A percentile compares a stretch with the other conserved stretches of the same genome.
phyloP scores from a whole-genome alignment of 2,888 invertebrate species.

The Tuta absoluta region DNA sequence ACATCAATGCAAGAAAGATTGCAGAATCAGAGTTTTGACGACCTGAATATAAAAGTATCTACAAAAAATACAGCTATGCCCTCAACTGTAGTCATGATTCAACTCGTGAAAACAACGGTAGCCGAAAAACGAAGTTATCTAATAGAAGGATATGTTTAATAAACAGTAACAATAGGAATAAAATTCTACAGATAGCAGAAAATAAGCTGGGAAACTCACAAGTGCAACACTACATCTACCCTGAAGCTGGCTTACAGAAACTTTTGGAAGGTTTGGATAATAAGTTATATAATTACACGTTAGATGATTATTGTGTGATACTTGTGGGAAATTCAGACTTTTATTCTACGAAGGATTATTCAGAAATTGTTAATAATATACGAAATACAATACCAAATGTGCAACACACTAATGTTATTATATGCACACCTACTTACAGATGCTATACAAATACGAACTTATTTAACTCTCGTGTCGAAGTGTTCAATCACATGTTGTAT shows the following conservation, averaged over 20 bases:
- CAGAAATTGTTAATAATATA: not conserved
- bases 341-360: not conserved
- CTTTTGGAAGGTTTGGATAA: not conserved
- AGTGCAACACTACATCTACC: not conserved
- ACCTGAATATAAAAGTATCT: not conserved
- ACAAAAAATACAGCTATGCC: too few relatives aligned
- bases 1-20: too few relatives aligned
- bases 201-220: not conserved
- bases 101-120: not conserved
- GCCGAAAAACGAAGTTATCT: not conserved
- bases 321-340: constrained; percentile 5
- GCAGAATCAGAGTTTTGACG: not conserved
- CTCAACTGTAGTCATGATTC: not conserved
- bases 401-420: constrained; percentile 21
- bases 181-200: constrained; percentile 1
- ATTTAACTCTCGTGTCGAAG: constrained; percentile 13
- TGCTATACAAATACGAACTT: not conserved
- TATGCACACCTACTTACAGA: constrained; percentile 16
- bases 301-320: constrained; percentile 4
- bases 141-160: constrained; percentile 5
- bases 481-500: constrained; percentile 10
- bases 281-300: not conserved
- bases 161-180: constrained; percentile 3
- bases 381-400: constrained; percentile 1
- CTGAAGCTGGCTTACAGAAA: not conserved